These are phyloP conservation scores for Riparia riparia DNA, from an alignment of 2,113 vertebrate species.

Conservation along the genomic window DNA sequence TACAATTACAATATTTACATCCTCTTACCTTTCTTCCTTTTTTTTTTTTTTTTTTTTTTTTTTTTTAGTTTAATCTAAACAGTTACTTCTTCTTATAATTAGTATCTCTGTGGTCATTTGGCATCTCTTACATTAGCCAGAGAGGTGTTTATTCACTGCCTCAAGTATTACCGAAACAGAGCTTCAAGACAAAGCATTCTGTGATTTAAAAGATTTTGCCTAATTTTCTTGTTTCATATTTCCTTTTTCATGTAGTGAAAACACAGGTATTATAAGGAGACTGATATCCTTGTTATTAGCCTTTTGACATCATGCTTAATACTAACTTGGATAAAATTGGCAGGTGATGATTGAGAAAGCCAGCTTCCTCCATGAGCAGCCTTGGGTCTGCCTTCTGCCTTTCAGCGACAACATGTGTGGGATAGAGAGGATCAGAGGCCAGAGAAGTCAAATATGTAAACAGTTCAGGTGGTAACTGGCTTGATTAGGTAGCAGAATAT, in stretches of 20 bases:
- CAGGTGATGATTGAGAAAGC: not conserved
- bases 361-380: not conserved
- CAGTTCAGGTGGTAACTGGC: not conserved
- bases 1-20: not conserved
- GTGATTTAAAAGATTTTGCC: not conserved
- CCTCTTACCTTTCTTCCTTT: no score
- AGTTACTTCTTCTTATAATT: slow-evolving; percentile 8
- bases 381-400: not conserved
- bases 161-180: not conserved
- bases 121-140: not conserved
- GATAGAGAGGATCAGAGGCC: not conserved
- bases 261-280: not conserved
- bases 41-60: not conserved
- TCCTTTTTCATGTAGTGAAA: not conserved
- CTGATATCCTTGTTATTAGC: not conserved
- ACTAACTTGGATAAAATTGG: not conserved
- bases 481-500: slow-evolving; percentile 43
- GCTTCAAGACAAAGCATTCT: not conserved
- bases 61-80: not conserved
- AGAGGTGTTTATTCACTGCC: not conserved
- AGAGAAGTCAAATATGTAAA: slow-evolving; percentile 6
- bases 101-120: slow-evolving; percentile 15
- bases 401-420: not conserved
- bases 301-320: not conserved
- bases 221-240: slow-evolving; percentile 4